Percentiles rank a stretch among this genome's conserved stretches.
Conservation (phyloP, 2,888 invertebrate species). For the Drosophila multiciliata region DNA sequence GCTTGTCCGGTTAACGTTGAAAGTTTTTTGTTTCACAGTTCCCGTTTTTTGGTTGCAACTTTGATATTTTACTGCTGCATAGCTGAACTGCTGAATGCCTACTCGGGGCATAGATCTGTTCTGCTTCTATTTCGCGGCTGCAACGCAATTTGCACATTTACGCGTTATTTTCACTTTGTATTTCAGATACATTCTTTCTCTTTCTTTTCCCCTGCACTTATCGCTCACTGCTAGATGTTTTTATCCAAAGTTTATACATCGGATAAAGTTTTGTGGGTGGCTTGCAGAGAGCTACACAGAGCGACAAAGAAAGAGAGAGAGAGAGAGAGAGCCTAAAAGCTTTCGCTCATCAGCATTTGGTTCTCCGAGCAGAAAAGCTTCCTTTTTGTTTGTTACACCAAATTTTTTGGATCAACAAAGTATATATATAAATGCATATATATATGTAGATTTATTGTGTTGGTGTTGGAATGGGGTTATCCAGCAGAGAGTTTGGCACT, state of each 20-base stretch:
- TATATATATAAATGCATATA: slow-evolving; percentile 3
- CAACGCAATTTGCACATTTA: slow-evolving; percentile 59
- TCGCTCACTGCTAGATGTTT: slow-evolving; percentile 37
- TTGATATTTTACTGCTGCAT: not conserved
- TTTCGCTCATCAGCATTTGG: slow-evolving; percentile 26
- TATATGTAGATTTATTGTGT: not conserved
- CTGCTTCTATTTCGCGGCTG: slow-evolving; percentile 9
- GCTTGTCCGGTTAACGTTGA: slow-evolving; percentile 3
- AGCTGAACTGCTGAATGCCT: slow-evolving; percentile 6
- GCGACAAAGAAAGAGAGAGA: slow-evolving; percentile 1
- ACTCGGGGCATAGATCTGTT: slow-evolving; percentile 3
- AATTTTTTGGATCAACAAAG: slow-evolving; percentile 49
- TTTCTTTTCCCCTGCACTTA: slow-evolving; percentile 29
- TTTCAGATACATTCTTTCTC: slow-evolving; percentile 49
- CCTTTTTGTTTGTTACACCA: slow-evolving; percentile 36
- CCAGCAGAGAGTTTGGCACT: slow-evolving; percentile 12
- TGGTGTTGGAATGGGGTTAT: slow-evolving; percentile 6
- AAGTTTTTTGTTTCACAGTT: not conserved
- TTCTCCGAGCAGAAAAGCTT: slow-evolving; percentile 44
- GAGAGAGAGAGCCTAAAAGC: slow-evolving; percentile 30
- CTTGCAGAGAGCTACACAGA: not conserved
- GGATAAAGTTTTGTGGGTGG: slow-evolving; percentile 33
- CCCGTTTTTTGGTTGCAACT: not conserved
- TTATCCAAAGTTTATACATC: slow-evolving; percentile 70
- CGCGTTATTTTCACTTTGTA: slow-evolving; percentile 42